Evolutionary conservation across 2,888 invertebrate species (phyloP).

Genomic region (Phrixothrix hirtus): DNA sequence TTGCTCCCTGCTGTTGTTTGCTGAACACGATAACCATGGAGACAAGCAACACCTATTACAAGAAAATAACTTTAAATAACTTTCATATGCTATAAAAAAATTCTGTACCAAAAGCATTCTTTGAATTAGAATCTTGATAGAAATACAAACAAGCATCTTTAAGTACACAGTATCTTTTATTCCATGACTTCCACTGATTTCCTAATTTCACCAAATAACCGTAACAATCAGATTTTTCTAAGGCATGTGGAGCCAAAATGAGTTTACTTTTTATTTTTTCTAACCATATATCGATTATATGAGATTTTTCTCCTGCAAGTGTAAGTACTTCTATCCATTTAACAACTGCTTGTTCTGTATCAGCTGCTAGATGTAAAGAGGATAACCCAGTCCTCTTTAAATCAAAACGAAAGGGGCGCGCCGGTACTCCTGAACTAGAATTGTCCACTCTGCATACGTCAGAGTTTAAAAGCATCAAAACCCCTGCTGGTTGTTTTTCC

Average conservation of each 20-base stretch:
- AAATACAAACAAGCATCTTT: constrained; percentile 95
- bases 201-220: constrained; percentile 90
- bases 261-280: constrained; percentile 80
- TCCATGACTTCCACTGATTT: constrained; percentile 88
- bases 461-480: constrained; percentile 84
- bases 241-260: constrained; percentile 75
- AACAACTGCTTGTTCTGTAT: constrained; percentile 70
- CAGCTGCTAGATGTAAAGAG: constrained; percentile 79
- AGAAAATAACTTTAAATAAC: not conserved
- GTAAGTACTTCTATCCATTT: constrained; percentile 79
- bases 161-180: constrained; percentile 88
- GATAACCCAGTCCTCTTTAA: constrained; percentile 72
- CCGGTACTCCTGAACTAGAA: constrained; percentile 67
- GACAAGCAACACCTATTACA: constrained; percentile 73
- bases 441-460: constrained; percentile 64
- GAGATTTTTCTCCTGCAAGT: constrained; percentile 70
- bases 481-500: constrained; percentile 89
- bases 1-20: constrained; percentile 82
- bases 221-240: constrained; percentile 86
- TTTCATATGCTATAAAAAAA: not conserved
- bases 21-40: constrained; percentile 93
- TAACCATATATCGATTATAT: constrained; percentile 65
- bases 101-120: constrained; percentile 80
- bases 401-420: constrained; percentile 67
- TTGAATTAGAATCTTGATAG: constrained; percentile 85